Conservation (phyloP, 2,888 invertebrate species). For the Cephus sareptanus region DNA sequence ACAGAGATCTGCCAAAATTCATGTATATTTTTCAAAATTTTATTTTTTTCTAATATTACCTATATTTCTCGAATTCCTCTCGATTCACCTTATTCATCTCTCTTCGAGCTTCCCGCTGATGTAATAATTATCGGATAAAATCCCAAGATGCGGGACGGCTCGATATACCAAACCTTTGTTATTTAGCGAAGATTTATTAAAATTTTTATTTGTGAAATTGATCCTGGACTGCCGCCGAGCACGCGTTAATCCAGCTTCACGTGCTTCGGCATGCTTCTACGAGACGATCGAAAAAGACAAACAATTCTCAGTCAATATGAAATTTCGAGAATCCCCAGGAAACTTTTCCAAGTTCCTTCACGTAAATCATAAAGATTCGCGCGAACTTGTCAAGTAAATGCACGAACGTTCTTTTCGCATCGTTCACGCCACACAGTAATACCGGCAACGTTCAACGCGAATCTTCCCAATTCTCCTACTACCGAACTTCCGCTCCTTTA, state of each 20-base stretch:
- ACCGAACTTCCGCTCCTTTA: background rate
- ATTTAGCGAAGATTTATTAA: background rate
- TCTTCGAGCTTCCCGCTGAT: background rate
- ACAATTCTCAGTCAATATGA: background rate
- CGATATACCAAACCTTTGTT: background rate
- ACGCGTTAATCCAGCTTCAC: background rate
- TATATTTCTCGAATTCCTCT: no score
- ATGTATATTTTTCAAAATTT: no score
- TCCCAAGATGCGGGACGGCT: background rate
- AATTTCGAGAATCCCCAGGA: background rate
- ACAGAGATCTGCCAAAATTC: no score
- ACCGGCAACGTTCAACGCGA: background rate
- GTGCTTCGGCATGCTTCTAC: background rate
- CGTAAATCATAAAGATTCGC: background rate
- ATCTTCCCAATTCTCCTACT: background rate
- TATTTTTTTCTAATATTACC: background rate
- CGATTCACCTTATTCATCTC: no score
- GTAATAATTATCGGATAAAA: no score
- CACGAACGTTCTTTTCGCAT: background rate
- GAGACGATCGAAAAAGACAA: background rate
- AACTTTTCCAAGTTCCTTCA: background rate
- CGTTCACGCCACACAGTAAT: no score
- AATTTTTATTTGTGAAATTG: background rate
- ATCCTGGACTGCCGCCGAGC: background rate
- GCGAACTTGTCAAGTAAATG: background rate